Base-by-base conservation (phyloP, 2,113 vertebrate genomes). In the Erythrocercus mccallii region DNA sequence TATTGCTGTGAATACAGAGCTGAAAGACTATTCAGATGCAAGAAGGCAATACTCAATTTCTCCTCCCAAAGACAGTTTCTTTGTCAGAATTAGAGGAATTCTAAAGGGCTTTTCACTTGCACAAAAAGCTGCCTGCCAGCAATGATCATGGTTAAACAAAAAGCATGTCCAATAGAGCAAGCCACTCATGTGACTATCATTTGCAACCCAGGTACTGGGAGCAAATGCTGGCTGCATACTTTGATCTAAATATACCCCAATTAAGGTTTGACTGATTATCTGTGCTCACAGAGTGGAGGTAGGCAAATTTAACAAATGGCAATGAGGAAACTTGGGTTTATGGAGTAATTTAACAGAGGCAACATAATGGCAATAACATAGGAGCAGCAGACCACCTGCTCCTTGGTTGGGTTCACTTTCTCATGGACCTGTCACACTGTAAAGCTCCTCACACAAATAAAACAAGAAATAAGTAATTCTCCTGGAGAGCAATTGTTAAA, bases 61-160 rank as follows among this genome's bases (percentile, higher is more conserved):
- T 97, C 92, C 93, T 96, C 88, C 72, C 64, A 90, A 94, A 96
- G 95, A 95, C 92, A 93, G 92, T 95, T 95, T 94, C 96, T 96
- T 95, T 97, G 94, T 96, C 85, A 96, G 93, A 97, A 97, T 97
- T 93, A 97, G 92, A 93, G 88, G 96, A 96, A 95, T 96, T 96
- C 95, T 97, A 96, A 96, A 96, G 92, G 86, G 69, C 95, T 92
- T 96, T 96, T 97, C 90, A 95, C 68, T 94, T 8, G 0, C 82
- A 95, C 93, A 96, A 96, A 97, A 96, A 95, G 95, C 96, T 7
- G 79, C 93, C 94, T 96, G 95, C 95, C 93, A 97, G 92, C 95
- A 96, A 95, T 94, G 96, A 96, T 96, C 96, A 94, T 61, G 93
- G 96, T 96, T 96, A 94, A 97, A 97, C 96, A 97, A 97, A 97